Base-by-base conservation (phyloP, 2,888 invertebrate species). In the Drosophila ezoana region DNA sequence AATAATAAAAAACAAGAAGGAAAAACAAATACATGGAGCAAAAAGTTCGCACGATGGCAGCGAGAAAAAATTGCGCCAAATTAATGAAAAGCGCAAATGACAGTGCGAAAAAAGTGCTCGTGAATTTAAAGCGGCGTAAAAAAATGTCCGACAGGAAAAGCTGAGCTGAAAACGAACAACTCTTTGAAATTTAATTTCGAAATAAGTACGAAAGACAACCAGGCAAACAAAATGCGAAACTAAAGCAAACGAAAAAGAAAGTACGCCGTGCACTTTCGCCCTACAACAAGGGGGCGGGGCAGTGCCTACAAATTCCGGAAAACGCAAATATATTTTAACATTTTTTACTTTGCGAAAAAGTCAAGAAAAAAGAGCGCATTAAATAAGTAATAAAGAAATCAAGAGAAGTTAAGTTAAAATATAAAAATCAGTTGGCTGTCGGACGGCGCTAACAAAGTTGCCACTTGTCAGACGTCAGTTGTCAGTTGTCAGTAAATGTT, bases 351-450 rank as follows among this genome's bases (percentile, higher is more conserved):
- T 38, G 67, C 53, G 40, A 56, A 58, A 52, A 33, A 51, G 32
- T 59, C 45, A 43, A 48, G 41, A 23, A 14, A 53, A 57, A 62
- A 58, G 52, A 32, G 38, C 48, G 75, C 81, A 89, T 87, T 87
- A 83, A 83, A 88, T 87, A 87, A 83, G 81, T 81, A 87, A 83
- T 89, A 89, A 88, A 84, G 89, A 87, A 83, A 88, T 81, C 87
- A 83, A 75, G 81, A 65, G 70, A 80, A 68, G 78, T 75, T 69
- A 71, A 84, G 72, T 83, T 86, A 67, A 83, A 74, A 77, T 65
- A 82, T 70, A 86, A 83, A 83, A 83, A 83, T 83, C 89, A 81
- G 85, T 87, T 84, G 79, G 63, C 33, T 66, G 59, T 66, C 63
- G 77, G 67, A 62, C 51, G 71, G 69, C 81, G 87, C 82, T 86